phyloP scores from a whole-genome alignment of 2,888 invertebrate genomes.

The Pyralis farinalis region DNA sequence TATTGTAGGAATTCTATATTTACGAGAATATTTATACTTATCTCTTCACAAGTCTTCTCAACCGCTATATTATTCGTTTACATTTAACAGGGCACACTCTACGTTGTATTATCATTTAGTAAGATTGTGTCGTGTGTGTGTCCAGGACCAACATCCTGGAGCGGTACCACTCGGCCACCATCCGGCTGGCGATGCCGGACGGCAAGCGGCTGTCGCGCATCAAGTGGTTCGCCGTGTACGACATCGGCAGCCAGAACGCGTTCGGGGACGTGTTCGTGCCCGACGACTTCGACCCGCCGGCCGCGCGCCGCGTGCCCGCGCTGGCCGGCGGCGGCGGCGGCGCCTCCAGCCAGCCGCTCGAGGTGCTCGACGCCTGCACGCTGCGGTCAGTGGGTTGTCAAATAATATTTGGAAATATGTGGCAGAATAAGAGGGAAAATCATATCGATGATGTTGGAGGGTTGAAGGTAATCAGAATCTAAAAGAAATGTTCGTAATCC shows the following conservation, averaged over 20 bases:
- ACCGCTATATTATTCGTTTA: no score
- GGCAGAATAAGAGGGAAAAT: no score
- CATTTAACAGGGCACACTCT: no score
- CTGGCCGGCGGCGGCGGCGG: constrained; percentile 45
- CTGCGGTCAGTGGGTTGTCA: constrained; percentile 78
- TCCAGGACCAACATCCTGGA: constrained; percentile 92
- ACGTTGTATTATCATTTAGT: no score
- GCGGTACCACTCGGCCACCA: constrained; percentile 92
- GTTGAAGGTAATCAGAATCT: no score
- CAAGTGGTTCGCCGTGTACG: constrained; percentile 95
- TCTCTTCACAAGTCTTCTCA: no score
- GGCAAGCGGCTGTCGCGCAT: constrained; percentile 92
- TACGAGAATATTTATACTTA: no score
- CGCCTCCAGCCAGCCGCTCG: constrained; percentile 84
- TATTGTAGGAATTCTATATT: no score
- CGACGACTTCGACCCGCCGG: constrained; percentile 94
- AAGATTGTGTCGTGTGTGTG: constrained; percentile 28
- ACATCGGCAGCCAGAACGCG: constrained; percentile 91
- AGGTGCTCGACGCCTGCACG: constrained; percentile 90
- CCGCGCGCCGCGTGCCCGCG: constrained; percentile 79
- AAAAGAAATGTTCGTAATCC: background rate
- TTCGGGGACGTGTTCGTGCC: constrained; percentile 95
- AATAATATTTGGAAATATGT: no score
- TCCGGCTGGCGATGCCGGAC: constrained; percentile 90
- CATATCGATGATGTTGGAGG: no score